phyloP scores from a whole-genome alignment of 2,797 vertebrate species.

The Labroides dimidiatus region DNA sequence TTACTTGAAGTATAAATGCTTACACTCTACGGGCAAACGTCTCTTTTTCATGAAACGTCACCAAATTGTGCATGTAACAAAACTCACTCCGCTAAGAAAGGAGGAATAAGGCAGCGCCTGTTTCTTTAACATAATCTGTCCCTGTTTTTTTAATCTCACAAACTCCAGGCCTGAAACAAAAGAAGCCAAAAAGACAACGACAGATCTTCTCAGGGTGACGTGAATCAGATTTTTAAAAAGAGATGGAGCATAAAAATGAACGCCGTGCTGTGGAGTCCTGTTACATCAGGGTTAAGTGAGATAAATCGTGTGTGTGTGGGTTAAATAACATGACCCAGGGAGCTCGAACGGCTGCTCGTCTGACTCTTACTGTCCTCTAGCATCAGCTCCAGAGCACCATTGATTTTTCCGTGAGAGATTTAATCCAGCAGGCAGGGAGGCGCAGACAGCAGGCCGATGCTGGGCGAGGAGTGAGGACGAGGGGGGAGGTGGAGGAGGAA shows the following conservation, averaged over 20 bases:
- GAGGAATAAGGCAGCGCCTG: no score
- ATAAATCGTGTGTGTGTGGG: constrained; percentile 23
- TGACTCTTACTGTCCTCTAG: constrained; percentile 57
- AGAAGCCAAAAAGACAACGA: neutral
- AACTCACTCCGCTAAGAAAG: no score
- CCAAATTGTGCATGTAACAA: no score
- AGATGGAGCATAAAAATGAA: neutral
- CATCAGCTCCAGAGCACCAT: constrained; percentile 63
- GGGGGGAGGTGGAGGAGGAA: neutral
- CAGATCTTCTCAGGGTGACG: neutral
- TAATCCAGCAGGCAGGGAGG: constrained; percentile 71
- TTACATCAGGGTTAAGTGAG: constrained; percentile 13
- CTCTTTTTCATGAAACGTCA: no score
- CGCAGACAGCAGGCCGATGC: constrained; percentile 31
- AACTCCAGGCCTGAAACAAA: neutral
- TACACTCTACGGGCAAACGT: no score
- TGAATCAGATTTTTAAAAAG: constrained; percentile 19
- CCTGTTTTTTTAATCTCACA: constrained; percentile 4
- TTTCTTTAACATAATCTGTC: neutral
- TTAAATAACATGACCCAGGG: constrained; percentile 45
- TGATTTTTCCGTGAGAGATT: constrained; percentile 77
- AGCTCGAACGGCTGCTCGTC: constrained; percentile 59
- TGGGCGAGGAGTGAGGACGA: constrained; percentile 29
- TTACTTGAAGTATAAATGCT: no score
- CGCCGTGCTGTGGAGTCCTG: constrained; percentile 5